These are phyloP conservation scores for Luperina testacea DNA, from an alignment of 2,888 invertebrate genomes.

Conservation along the genomic window DNA sequence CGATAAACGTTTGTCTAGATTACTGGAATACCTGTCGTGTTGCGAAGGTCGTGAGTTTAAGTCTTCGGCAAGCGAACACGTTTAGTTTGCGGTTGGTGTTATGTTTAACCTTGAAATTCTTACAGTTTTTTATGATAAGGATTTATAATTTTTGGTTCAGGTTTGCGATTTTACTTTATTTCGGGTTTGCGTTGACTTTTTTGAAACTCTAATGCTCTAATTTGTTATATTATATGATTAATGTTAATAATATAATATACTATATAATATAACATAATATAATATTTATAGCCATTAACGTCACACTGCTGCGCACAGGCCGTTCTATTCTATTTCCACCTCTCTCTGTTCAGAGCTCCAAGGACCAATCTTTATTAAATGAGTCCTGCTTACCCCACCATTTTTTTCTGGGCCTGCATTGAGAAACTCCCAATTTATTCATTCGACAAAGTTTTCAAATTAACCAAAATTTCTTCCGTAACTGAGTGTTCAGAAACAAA, in stretches of 20 bases:
- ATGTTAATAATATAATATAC: no score
- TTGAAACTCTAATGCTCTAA: no score
- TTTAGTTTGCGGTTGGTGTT: conserved; percentile 23
- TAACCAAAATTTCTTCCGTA: background rate
- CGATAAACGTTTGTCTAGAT: conserved; percentile 59
- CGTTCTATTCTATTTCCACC: no score
- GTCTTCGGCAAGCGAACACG: conserved; percentile 28
- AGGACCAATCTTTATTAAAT: no score
- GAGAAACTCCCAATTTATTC: no score
- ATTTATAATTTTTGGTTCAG: background rate
- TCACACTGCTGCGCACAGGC: no score
- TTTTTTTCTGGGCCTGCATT: no score
- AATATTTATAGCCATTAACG: no score
- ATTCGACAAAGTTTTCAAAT: background rate
- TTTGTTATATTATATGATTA: background rate
- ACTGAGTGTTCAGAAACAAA: background rate
- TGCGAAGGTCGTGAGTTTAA: conserved; percentile 36
- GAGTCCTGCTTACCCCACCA: no score
- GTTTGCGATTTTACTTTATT: background rate
- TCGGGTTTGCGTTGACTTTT: background rate
- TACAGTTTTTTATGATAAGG: no score
- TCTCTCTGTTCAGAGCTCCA: no score
- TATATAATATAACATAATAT: no score
- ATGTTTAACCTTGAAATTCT: background rate
- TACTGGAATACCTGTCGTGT: conserved; percentile 56